Percentiles rank a stretch among this genome's conserved stretches.
phyloP scores from a whole-genome alignment of 2,797 vertebrate species.

The Xiphophorus birchmanni region DNA sequence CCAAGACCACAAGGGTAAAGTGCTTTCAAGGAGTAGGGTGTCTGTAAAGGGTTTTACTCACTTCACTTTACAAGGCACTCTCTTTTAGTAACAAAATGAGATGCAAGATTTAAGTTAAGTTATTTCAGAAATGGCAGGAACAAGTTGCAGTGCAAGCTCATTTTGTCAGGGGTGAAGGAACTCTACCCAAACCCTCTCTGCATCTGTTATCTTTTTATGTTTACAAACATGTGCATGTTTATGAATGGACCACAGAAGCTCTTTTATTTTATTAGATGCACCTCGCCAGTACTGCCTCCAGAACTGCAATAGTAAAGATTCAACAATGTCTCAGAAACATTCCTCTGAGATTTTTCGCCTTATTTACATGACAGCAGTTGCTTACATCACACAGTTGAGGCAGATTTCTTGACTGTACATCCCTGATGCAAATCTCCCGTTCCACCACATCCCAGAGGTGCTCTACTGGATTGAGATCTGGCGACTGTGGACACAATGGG shows the following conservation, averaged over 20 bases:
- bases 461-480: constrained; percentile 2
- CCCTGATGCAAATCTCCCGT: neutral
- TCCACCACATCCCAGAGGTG: constrained; percentile 1
- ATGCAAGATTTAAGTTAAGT: constrained; percentile 47
- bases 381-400: constrained; percentile 4
- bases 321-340: neutral
- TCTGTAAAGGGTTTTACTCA: constrained; percentile 29
- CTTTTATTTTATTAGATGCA: neutral
- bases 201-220: constrained; percentile 79
- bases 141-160: constrained; percentile 68
- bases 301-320: neutral
- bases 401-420: neutral
- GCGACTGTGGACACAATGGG: constrained; percentile 3
- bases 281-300: neutral
- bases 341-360: neutral
- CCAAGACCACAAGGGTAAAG: constrained; percentile 36
- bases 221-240: constrained; percentile 40
- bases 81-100: constrained; percentile 44
- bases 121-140: constrained; percentile 68
- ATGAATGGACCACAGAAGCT: constrained; percentile 34
- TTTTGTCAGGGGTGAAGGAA: constrained; percentile 76
- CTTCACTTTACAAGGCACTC: constrained; percentile 39
- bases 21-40: constrained; percentile 10
- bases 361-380: neutral
- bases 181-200: constrained; percentile 77